These are phyloP conservation scores for Gortyna flavago DNA, from an alignment of 2,888 invertebrate species.

Conservation along the genomic window DNA sequence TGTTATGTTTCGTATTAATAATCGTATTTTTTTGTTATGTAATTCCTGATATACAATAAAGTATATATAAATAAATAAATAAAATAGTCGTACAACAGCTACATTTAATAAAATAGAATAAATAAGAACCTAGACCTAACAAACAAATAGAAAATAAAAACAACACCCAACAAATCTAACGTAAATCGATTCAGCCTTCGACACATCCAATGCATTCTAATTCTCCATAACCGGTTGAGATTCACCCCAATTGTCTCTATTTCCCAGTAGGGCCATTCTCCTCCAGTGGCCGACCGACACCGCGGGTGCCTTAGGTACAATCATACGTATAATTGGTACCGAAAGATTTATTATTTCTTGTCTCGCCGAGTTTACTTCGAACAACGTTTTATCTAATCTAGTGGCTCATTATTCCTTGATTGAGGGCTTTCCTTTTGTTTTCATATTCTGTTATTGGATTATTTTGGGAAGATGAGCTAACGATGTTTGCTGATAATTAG, in stretches of 20 bases:
- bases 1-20: too few species aligned
- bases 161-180: slow-evolving; percentile 23
- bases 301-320: slow-evolving; percentile 69
- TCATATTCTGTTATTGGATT: slow-evolving; percentile 82
- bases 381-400: slow-evolving; percentile 86
- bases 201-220: slow-evolving; percentile 55
- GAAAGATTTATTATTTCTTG: slow-evolving; percentile 84
- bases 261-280: slow-evolving; percentile 84
- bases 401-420: slow-evolving; percentile 82
- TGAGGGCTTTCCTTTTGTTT: slow-evolving; percentile 80
- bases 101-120: background rate
- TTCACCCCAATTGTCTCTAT: slow-evolving; percentile 79
- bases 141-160: slow-evolving; percentile 6
- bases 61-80: background rate
- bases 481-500: slow-evolving; percentile 45
- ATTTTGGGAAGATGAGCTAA: slow-evolving; percentile 61
- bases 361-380: slow-evolving; percentile 79
- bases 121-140: background rate
- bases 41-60: too few species aligned
- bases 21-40: too few species aligned
- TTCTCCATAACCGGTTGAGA: slow-evolving; percentile 63
- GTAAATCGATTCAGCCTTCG: slow-evolving; percentile 44
- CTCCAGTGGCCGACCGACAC: slow-evolving; percentile 71
- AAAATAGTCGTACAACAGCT: background rate
- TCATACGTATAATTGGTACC: slow-evolving; percentile 86